Evolutionary conservation across 2,113 vertebrate species (phyloP), one percentile per base, ranked within the genome.

Genomic region (Nothoprocta pentlandii): DNA sequence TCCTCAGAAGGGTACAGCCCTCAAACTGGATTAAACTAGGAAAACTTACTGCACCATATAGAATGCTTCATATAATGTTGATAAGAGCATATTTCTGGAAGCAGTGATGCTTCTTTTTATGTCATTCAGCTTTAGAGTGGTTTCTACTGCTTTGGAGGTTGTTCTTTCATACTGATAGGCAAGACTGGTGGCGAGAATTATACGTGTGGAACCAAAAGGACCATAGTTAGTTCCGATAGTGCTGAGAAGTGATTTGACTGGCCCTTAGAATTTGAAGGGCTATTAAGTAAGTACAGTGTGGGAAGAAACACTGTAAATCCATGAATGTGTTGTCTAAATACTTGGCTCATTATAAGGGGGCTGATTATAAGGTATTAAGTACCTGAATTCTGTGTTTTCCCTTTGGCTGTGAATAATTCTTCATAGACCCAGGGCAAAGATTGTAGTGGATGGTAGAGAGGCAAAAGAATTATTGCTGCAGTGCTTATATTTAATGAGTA

Each of bases 1-100:
- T 89, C 1, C 0, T 91, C 66, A 87, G 80, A 94, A 87, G 15
- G 16, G 20, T 68, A 13, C 42, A 70, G 71, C 59, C 51, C 77
- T 80, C 56, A 80, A 91, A 64, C 14, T 78, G 77, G 87, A 92
- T 92, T 87, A 91, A 94, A 62, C n/a, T 8, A 47, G 32, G 30
- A 47, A 47, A 47, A n/a, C 44, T 47, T 47, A 69, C 8, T n/a
- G 15, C 63, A 91, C 69, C 2, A 10, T 20, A 61, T 82, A 93
- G 66, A 93, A 67, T 39, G 25, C 42, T 70, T n/a, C 54, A 10
- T 95, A 30, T 90, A 92, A 53, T 83, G 80, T 42, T 86, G 62
- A 87, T 56, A 80, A 17, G 46, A 54, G 53, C 79, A 47, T 78
- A 62, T 81, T 88, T 89, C 34, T 25, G 47, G 71, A 90, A 73